Evolutionary conservation across 1,140 invertebrate species (phyloP), one percentile per base, ranked within the genome.

Genomic region (Anastatus disparis): DNA sequence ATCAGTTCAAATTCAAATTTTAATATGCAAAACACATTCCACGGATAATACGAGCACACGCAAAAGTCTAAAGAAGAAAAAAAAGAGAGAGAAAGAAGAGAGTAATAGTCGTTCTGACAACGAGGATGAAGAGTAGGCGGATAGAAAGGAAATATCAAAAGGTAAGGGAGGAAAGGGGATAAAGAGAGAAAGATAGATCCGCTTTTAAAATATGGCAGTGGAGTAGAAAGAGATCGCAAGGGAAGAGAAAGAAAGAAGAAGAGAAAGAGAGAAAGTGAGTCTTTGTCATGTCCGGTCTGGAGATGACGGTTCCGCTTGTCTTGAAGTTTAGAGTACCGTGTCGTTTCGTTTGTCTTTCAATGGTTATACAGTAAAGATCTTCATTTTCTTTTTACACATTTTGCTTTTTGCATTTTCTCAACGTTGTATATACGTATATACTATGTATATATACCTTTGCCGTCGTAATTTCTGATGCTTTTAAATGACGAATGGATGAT

Each of bases 221-320:
- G 31, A 22, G 50, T 67, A 72, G 61, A 71, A 61, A 27, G 22
- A 8, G n/a, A 42, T n/a, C n/a, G n/a, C n/a, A n/a, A n/a, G n/a
- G 50, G 44, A 50, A 22, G 38, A 15, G 20, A 22, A 20, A 31
- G 72, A 69, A 67, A 74, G 64, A 53, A 22, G 38, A 35, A 44
- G 66, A 53, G 53, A 74, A 66, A 59, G 62, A 68, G 53, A 20
- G 55, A 63, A 13, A 75, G 63, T 56, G 73, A 65, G 74, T 79
- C 73, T 79, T 81, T 79, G 75, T 81, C 80, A 80, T 82, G 79
- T 81, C 80, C 80, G 76, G 76, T 55, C 72, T 80, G 80, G 79
- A 78, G 76, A 81, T 80, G 79, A 79, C 79, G 78, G 80, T 80
- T 80, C 75, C 76, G 78, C 74, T 78, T 75, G 78, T 78, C 76